Conservation (phyloP, 2,113 vertebrate species). For the Corythornis cristatus region DNA sequence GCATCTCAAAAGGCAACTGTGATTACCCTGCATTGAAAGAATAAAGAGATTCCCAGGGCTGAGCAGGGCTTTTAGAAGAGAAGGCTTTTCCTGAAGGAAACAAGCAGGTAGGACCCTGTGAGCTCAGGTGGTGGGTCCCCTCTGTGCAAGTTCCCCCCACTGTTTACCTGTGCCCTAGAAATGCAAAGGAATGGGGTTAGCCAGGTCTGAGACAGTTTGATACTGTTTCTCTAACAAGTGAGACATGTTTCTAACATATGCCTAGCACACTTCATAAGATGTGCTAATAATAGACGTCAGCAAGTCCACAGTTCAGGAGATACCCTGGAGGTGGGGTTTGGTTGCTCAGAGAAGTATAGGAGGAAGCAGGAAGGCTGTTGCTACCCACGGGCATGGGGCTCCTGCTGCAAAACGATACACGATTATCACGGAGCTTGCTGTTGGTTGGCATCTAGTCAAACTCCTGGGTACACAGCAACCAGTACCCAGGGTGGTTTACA, state of each 20-base stretch:
- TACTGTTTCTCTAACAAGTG: neutral
- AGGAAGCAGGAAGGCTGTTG: neutral
- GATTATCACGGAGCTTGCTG: neutral
- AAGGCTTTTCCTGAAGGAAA: neutral
- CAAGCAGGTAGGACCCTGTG: fast-evolving
- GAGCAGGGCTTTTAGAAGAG: neutral
- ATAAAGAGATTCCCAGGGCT: neutral
- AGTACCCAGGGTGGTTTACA: conserved; percentile 8
- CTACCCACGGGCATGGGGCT: neutral
- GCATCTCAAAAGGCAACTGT: neutral
- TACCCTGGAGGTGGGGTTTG: neutral
- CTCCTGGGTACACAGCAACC: neutral
- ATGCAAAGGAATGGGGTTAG: neutral
- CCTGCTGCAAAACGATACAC: neutral
- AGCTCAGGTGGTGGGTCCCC: neutral
- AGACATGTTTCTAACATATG: neutral
- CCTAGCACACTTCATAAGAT: neutral
- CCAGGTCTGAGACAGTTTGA: neutral
- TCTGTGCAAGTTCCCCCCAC: fast-evolving
- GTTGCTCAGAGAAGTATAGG: neutral
- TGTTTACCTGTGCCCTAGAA: neutral
- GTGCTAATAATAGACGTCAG: neutral
- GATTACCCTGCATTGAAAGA: neutral
- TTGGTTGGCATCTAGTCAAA: neutral
- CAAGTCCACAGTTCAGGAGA: neutral